phyloP scores from a whole-genome alignment of 2,888 invertebrate genomes.

The Dromius quadrimaculatus region DNA sequence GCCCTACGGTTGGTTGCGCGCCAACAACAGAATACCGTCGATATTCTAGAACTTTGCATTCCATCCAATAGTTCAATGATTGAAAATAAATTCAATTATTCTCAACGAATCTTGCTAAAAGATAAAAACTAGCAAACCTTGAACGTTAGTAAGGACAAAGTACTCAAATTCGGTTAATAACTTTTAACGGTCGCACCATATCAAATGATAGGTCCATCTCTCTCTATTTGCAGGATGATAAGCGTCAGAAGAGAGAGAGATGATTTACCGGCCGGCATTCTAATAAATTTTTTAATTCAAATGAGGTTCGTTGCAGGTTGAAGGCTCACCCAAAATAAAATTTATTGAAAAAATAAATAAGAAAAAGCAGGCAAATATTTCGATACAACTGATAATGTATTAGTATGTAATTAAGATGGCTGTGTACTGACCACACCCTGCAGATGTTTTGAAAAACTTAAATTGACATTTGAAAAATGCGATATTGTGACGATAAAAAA shows the following conservation, averaged over 20 bases:
- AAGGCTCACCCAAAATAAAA: background rate
- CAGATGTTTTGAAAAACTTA: constrained; percentile 36
- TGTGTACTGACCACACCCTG: constrained; percentile 47
- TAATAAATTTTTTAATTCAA: constrained; percentile 48
- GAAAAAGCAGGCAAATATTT: too few relatives aligned
- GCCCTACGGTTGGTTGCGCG: constrained; percentile 38
- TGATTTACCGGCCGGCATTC: constrained; percentile 42
- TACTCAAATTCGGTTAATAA: constrained; percentile 3
- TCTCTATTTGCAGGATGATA: constrained; percentile 36
- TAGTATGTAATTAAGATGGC: constrained; percentile 33
- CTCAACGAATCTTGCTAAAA: background rate
- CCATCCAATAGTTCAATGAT: background rate
- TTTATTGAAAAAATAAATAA: background rate
- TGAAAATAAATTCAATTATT: background rate
- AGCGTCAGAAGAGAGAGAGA: constrained; percentile 20
- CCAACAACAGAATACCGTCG: constrained; percentile 10
- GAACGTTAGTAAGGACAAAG: constrained; percentile 23
- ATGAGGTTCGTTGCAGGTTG: constrained; percentile 31
- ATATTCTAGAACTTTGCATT: constrained; percentile 5
- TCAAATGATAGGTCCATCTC: constrained; percentile 41
- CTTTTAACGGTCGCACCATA: constrained; percentile 34
- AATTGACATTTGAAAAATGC: background rate
- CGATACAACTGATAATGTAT: background rate
- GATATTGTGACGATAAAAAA: constrained; percentile 21
- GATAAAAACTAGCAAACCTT: constrained; percentile 1